Evolutionary conservation across 2,113 vertebrate genomes (phyloP).

Genomic region (Takifugu flavidus): DNA sequence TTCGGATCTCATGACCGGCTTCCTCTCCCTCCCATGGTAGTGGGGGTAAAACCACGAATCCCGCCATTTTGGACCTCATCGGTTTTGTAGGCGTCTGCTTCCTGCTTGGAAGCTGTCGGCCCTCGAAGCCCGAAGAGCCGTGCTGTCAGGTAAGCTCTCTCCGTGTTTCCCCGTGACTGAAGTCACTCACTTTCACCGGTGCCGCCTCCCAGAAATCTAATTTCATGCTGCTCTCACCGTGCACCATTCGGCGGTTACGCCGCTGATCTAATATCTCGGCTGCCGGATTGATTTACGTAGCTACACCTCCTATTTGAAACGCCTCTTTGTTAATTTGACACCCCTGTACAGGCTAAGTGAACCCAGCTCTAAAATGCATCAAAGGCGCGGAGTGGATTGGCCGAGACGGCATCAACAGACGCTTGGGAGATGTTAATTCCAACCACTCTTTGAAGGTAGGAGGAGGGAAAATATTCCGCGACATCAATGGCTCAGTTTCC

Average conservation of each 20-base stretch:
- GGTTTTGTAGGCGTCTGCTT: not conserved
- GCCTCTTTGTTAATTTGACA: slow-evolving; percentile 19
- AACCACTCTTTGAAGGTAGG: no score
- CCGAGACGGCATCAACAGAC: no score
- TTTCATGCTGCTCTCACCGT: slow-evolving; percentile 66
- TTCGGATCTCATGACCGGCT: no score
- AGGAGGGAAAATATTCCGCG: no score
- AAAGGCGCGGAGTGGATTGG: not conserved
- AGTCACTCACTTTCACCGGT: slow-evolving; percentile 65
- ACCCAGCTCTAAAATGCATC: not conserved
- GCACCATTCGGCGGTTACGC: slow-evolving; percentile 48
- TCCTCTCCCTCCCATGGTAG: not conserved
- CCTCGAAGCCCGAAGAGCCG: slow-evolving; percentile 12
- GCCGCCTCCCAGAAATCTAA: slow-evolving; percentile 63
- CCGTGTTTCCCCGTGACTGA: slow-evolving; percentile 24
- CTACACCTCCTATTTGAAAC: slow-evolving; percentile 24
- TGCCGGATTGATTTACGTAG: slow-evolving; percentile 50
- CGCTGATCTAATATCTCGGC: slow-evolving; percentile 52
- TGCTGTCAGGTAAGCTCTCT: slow-evolving; percentile 11
- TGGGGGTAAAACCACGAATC: not conserved
- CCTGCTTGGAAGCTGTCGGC: slow-evolving; percentile 21
- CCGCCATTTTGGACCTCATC: slow-evolving; percentile 4
- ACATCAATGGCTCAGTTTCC: no score
- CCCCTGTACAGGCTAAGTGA: slow-evolving; percentile 24
- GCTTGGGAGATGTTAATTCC: no score